Evolutionary conservation across 2,888 invertebrate species (phyloP).

Genomic region (Nemotelus nigrinus): DNA sequence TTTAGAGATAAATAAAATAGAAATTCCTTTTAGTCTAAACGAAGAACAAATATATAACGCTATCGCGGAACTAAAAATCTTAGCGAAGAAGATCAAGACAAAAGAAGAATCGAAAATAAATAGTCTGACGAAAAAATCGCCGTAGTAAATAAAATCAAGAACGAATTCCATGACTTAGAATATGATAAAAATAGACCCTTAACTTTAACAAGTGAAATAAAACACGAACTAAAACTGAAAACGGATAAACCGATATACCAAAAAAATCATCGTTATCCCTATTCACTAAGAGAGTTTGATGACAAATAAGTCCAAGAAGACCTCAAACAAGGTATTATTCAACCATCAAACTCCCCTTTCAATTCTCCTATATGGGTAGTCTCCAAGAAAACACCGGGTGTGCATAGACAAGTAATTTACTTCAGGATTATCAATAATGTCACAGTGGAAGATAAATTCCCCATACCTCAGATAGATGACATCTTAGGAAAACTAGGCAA

Average conservation of each 20-base stretch:
- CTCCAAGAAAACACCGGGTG: conserved; percentile 21
- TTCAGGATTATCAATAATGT: conserved; percentile 46
- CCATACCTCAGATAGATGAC: conserved; percentile 44
- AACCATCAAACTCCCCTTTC: conserved; percentile 14
- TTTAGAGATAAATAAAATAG: background rate
- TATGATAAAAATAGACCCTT: conserved; percentile 10
- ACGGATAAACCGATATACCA: conserved; percentile 27
- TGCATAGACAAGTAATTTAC: conserved; percentile 24
- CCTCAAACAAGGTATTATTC: conserved; percentile 8
- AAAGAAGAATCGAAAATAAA: background rate
- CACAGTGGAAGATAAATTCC: conserved; percentile 25
- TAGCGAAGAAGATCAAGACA: background rate
- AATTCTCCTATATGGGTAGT: conserved; percentile 36
- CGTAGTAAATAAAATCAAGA: background rate
- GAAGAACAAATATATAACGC: background rate
- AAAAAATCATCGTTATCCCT: conserved; percentile 24
- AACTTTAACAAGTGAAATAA: conserved; percentile 7
- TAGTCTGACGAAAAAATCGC: background rate
- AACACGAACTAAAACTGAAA: conserved; percentile 22
- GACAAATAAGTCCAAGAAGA: conserved; percentile 23
- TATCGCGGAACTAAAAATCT: background rate
- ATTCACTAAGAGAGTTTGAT: conserved; percentile 13
- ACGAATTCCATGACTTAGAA: conserved; percentile 12
- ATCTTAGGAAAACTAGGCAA: conserved; percentile 50
- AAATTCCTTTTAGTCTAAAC: conserved; percentile 20